These are phyloP conservation scores for Porites evermanni DNA, from an alignment of 92 coral and sea anemone species.

Conservation along the genomic window DNA sequence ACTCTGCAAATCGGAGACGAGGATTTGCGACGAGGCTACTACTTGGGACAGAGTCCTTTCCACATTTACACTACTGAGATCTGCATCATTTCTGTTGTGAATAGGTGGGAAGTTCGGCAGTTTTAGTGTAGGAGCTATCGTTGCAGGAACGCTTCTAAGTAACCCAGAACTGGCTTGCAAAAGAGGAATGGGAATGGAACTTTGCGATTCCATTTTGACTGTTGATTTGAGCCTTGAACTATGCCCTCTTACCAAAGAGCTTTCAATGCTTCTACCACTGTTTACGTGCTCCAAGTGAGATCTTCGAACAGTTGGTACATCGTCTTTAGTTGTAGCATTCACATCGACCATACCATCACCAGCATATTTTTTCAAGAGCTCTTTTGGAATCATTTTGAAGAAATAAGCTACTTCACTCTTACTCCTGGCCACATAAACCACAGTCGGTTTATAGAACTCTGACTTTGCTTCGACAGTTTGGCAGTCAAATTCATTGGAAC, in stretches of 20 bases:
- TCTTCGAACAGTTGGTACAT: conserved; percentile 23
- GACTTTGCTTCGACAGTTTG: conserved; percentile 77
- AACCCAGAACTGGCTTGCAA: not conserved
- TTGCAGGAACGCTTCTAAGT: not conserved
- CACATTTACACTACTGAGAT: too few relatives aligned
- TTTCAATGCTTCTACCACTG: not conserved
- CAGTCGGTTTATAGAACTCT: conserved; percentile 70
- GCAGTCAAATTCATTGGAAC: conserved; percentile 73
- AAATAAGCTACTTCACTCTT: conserved; percentile 57
- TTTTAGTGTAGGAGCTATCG: not conserved
- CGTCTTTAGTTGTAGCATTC: not conserved
- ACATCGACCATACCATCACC: not conserved
- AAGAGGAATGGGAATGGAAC: not conserved
- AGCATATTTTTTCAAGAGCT: conserved; percentile 13
- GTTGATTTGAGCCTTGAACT: not conserved
- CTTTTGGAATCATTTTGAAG: conserved; percentile 68
- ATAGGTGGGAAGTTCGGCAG: not conserved
- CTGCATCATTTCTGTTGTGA: too few relatives aligned
- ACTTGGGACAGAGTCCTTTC: too few relatives aligned
- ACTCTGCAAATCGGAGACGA: not conserved
- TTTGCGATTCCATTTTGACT: not conserved
- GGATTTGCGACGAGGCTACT: too few relatives aligned
- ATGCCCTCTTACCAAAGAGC: not conserved
- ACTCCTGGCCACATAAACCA: conserved; percentile 73
- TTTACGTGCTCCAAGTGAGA: conserved; percentile 15